Conservation (phyloP, 2,113 vertebrate species). For the Salminus brasiliensis region DNA sequence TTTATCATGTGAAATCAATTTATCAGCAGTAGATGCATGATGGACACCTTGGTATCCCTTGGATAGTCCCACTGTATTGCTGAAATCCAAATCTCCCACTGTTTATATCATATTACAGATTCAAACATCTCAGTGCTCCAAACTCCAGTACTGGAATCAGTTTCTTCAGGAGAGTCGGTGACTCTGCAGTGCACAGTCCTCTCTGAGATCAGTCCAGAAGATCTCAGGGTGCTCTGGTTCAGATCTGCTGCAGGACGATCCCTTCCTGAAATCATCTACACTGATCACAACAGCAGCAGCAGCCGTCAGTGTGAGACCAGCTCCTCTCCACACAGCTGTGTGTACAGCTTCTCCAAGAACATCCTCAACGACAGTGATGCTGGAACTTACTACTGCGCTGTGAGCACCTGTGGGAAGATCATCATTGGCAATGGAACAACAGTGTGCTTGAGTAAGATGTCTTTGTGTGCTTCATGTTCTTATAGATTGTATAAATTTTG, state of each 20-base stretch:
- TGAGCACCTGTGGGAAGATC: slow-evolving; percentile 58
- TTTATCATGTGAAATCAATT: no score
- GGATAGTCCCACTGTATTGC: no score
- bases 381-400: slow-evolving; percentile 62
- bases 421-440: slow-evolving; percentile 55
- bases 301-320: background rate
- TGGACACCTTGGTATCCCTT: no score
- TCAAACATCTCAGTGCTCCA: background rate
- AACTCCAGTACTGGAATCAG: background rate
- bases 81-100: no score
- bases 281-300: background rate
- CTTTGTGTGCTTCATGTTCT: no score
- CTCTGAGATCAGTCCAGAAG: background rate
- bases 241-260: slow-evolving; percentile 14
- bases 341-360: slow-evolving; percentile 53
- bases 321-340: slow-evolving; percentile 41
- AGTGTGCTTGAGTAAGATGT: slow-evolving; percentile 47
- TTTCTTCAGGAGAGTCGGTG: background rate
- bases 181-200: slow-evolving; percentile 59
- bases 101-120: no score
- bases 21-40: no score
- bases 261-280: slow-evolving; percentile 49
- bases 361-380: slow-evolving; percentile 33
- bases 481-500: no score
- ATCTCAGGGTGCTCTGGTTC: slow-evolving; percentile 44